Conservation (phyloP, 2,113 vertebrate species). For the Neomonachus schauinslandi region DNA sequence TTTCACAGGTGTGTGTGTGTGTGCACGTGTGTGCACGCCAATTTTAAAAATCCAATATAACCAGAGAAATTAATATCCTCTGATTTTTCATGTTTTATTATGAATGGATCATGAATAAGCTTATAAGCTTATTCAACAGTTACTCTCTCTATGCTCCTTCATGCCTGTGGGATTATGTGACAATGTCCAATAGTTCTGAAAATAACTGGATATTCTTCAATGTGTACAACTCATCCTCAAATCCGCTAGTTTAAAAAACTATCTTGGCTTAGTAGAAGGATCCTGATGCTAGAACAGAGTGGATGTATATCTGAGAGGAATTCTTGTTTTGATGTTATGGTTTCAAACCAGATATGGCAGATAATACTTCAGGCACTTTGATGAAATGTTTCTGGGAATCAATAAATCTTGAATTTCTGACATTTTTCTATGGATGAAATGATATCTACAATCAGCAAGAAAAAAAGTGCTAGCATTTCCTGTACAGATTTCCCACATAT, state of each 20-base stretch:
- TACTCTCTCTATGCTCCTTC: not conserved
- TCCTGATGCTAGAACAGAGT: not conserved
- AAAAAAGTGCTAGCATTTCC: not conserved
- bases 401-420: constrained; percentile 53
- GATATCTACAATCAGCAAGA: not conserved
- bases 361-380: not conserved
- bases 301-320: not conserved
- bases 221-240: not conserved
- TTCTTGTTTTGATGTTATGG: not conserved
- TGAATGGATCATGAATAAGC: not conserved
- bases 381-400: constrained; percentile 39
- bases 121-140: not conserved
- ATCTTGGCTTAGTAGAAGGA: not conserved
- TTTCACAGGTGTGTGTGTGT: not conserved
- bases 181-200: not conserved
- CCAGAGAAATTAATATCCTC: constrained; percentile 29
- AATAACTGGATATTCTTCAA: not conserved
- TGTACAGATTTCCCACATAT: not conserved
- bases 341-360: constrained; percentile 31
- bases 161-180: not conserved
- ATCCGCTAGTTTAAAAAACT: not conserved
- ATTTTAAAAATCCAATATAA: constrained; percentile 31
- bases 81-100: not conserved
- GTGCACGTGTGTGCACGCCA: not conserved
- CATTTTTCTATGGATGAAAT: not conserved